Conservation (phyloP, 2,113 vertebrate genomes). For the Cygnus atratus region DNA sequence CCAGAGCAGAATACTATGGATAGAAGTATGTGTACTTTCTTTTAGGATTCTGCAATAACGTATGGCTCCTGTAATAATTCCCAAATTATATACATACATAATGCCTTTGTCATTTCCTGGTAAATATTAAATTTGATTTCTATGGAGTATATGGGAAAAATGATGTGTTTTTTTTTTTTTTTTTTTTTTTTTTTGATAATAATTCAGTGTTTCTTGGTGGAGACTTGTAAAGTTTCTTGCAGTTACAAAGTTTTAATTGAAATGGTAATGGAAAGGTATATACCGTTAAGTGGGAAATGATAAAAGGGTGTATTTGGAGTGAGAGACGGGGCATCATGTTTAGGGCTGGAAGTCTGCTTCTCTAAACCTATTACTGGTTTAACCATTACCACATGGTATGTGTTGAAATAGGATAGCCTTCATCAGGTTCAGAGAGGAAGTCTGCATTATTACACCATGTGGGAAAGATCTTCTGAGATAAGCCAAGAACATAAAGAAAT, state of each 20-base stretch:
- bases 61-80: neutral
- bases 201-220: neutral
- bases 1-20: neutral
- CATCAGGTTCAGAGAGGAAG: neutral
- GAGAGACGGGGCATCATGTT: neutral
- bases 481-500: neutral
- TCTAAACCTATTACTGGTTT: constrained; percentile 21
- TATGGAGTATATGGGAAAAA: neutral
- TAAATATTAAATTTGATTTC: neutral
- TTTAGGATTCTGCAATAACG: neutral
- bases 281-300: constrained; percentile 39
- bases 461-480: neutral
- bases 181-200: neutral
- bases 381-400: neutral
- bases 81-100: neutral
- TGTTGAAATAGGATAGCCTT: constrained; percentile 12
- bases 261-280: neutral
- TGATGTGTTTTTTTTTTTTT: neutral
- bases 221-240: neutral
- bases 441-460: neutral
- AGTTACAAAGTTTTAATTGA: constrained; percentile 11
- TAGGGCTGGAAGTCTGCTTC: neutral
- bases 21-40: neutral
- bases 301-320: neutral
- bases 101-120: neutral